Conservation (phyloP, 1,140 invertebrate species). For the Cydia splendana region DNA sequence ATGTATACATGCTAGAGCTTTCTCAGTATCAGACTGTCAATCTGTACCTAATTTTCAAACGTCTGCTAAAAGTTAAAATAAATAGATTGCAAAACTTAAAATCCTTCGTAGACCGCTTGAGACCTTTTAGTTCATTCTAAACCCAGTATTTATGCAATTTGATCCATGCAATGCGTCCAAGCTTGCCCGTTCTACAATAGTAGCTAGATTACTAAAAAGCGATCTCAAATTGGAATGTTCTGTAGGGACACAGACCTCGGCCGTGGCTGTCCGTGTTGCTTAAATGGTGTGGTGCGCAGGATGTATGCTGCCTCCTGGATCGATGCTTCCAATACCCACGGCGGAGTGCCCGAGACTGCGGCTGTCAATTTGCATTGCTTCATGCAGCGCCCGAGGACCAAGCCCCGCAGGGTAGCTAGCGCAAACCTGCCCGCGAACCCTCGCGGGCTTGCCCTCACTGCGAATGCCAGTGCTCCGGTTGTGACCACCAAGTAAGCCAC, state of each 20-base stretch:
- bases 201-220: conserved; percentile 12
- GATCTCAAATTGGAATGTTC: conserved; percentile 30
- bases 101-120: conserved; percentile 7
- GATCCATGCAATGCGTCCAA: not conserved
- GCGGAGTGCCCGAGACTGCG: conserved; percentile 89
- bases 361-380: conserved; percentile 92
- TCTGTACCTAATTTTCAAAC: not conserved
- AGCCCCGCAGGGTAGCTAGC: conserved; percentile 74
- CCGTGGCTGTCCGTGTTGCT: conserved; percentile 48
- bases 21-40: not conserved
- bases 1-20: no score
- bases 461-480: conserved; percentile 69
- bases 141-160: no score
- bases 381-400: conserved; percentile 87
- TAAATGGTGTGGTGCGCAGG: conserved; percentile 76
- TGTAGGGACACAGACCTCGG: conserved; percentile 27
- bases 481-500: conserved; percentile 75
- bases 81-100: not conserved
- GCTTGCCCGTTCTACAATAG: not conserved
- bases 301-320: conserved; percentile 90
- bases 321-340: conserved; percentile 91
- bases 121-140: no score
- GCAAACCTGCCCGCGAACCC: conserved; percentile 67
- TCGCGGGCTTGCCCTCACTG: conserved; percentile 70
- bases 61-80: not conserved